phyloP scores from a whole-genome alignment of 1,140 invertebrate genomes.

The Acyrthosiphon pisum region DNA sequence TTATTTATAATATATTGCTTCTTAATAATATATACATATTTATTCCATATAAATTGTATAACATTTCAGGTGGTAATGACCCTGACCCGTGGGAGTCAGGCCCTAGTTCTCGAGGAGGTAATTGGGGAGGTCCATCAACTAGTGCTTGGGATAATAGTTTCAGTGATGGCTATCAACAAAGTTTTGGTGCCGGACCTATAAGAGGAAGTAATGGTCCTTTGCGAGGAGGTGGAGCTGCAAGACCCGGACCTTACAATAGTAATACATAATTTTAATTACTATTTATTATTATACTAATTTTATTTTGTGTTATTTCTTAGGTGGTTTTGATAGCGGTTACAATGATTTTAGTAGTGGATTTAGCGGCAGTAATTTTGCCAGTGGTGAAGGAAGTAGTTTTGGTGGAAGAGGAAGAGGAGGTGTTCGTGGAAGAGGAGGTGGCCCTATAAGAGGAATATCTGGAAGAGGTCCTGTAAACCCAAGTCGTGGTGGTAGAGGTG shows the following conservation, averaged over 20 bases:
- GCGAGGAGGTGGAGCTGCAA: conserved; percentile 41
- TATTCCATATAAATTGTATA: neutral
- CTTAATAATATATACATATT: neutral
- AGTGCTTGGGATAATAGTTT: conserved; percentile 59
- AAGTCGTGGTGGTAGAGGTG: conserved; percentile 46
- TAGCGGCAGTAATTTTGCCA: conserved; percentile 47
- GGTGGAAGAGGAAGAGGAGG: neutral
- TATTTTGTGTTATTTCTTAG: conserved; percentile 58
- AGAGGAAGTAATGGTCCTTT: conserved; percentile 57
- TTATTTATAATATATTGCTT: neutral
- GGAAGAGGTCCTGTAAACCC: conserved; percentile 35
- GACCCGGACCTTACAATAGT: conserved; percentile 52
- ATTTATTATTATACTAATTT: conserved; percentile 45
- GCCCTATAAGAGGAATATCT: conserved; percentile 40
- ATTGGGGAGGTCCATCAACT: conserved; percentile 59
- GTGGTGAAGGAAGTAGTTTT: conserved; percentile 40
- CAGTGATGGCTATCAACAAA: conserved; percentile 61
- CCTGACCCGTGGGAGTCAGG: conserved; percentile 61
- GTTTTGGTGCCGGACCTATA: conserved; percentile 60
- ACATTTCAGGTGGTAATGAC: conserved; percentile 57
- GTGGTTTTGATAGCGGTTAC: conserved; percentile 29
- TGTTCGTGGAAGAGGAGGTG: conserved; percentile 45
- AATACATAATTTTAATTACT: conserved; percentile 58
- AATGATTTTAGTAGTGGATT: conserved; percentile 13
- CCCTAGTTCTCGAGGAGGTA: conserved; percentile 57